Base-by-base conservation (phyloP, 2,888 invertebrate species). In the Syritta pipiens region DNA sequence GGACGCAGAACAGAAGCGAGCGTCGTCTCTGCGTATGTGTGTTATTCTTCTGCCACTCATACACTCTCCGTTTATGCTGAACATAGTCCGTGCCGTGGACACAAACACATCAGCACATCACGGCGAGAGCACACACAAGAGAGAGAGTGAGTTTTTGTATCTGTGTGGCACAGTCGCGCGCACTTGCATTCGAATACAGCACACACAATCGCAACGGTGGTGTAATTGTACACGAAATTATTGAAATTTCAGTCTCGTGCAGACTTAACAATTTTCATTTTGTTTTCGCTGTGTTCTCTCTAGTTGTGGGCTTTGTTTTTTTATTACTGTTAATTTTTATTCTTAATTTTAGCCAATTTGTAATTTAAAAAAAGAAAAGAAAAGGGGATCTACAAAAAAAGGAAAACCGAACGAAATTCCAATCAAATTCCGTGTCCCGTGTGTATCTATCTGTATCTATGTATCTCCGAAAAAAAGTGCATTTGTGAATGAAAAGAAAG, bases 161-260 rank as follows among this genome's bases (percentile, higher is more conserved):
- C 37, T 37, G 37, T 37, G 19, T 12, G 32, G 19, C 20, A 32
- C 44, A 46, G 59, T 59, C 44, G 59, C 40, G 55, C 51, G 44
- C 55, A 57, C 63, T 62, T 42, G 24, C 40, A 55, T 55, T 68
- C 24, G 7, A 51, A 10, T 28, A 26, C 7, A 14, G 17, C 53
- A 71, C 63, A 76, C 57, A 71, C 71, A 30, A 59, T 59, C 40
- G 40, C 57, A 51, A 22, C 40, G 51, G 55, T 42, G 26, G 59
- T 44, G 49, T 69, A 40, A 60, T 65, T 65, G 65, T 72, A 69
- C 32, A 62, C 17, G 14, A 24, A 59, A 55, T 60, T 75, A 77
- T 77, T 72, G 46, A 72, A 77, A 77, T 72, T 65, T 72, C 46
- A 35, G 72, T 77, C 77, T 77, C 77, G 72, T 72, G 77, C 65